Percentiles rank a stretch among this genome's conserved stretches.
Evolutionary conservation across 2,113 vertebrate species (phyloP).

Genomic region (Puffinus mauretanicus): DNA sequence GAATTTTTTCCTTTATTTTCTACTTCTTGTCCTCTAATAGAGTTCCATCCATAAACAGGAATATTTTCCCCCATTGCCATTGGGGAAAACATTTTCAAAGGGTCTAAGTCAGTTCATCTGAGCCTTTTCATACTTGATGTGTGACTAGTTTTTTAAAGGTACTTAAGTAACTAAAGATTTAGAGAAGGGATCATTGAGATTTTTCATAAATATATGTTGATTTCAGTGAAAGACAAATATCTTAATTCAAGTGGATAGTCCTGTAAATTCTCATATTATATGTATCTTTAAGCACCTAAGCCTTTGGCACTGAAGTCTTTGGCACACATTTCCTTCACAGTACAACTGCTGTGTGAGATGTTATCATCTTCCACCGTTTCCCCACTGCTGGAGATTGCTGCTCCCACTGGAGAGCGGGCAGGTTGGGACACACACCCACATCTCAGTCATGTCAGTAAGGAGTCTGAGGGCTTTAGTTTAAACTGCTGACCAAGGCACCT

Average conservation of each 20-base stretch:
- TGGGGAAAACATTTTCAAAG: background rate
- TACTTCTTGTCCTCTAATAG: background rate
- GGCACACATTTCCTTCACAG: background rate
- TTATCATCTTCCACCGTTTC: background rate
- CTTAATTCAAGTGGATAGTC: background rate
- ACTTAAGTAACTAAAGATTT: background rate
- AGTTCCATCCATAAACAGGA: background rate
- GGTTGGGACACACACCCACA: background rate
- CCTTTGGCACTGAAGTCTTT: background rate
- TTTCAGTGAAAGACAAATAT: background rate
- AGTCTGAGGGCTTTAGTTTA: background rate
- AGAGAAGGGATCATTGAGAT: background rate
- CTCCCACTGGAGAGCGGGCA: background rate
- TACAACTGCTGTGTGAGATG: background rate
- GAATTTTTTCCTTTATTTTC: background rate
- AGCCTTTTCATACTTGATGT: background rate
- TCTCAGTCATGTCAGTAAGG: background rate
- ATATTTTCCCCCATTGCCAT: background rate
- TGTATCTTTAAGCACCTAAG: background rate
- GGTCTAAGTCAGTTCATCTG: background rate
- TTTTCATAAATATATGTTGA: background rate
- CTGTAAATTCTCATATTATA: background rate
- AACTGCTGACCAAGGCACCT: slow-evolving; percentile 8
- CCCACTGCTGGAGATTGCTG: background rate
- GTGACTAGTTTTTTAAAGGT: background rate